Evolutionary conservation across 2,888 invertebrate species (phyloP), one percentile per base, ranked within the genome.

Genomic region (Stratiomys singularior): DNA sequence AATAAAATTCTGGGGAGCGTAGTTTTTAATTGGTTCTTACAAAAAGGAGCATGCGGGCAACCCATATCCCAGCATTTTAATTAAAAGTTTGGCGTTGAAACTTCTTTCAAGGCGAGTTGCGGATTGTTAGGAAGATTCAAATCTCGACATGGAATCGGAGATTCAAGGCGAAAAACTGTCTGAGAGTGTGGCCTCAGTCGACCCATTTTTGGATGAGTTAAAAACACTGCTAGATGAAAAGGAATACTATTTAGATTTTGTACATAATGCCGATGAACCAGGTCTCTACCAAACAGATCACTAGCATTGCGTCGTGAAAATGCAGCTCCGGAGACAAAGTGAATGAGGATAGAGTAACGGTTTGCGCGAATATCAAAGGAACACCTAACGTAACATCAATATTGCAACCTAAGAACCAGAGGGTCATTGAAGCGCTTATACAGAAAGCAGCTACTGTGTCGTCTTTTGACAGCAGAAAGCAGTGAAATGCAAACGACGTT

Each of bases 301-400:
- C 52, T 72, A 25, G 56, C 72, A 72, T 52, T 47, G 72, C 52
- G 52, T 56, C 72, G 72, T 72, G 72, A 72, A 72, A 72, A 72
- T 71, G 56, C 72, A 72, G 52, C 72, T 25, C 52, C 3, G 72
- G 72, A 18, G 56, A 72, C 72, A 72, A 72, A 52, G 72, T 72
- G 72, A 47, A 30, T 52, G 52, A 72, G 56, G 56, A 72, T 27
- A 72, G 30, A 72, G 52, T 52, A 37, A 72, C 25, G 52, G 72
- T 30, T 52, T 72, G 72, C 23, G 56, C 72, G 56, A 56, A 72
- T 27, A 27, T 56, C 52, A 72, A 47, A 52, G 72, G 56, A 72
- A 72, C 72, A 72, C 72, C 72, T 23, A 72, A 72, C 23, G 72
- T 52, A 72, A 72, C 72, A 72, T 52, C 72, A 21, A 72, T 72